phyloP scores from a whole-genome alignment of 2,113 vertebrate genomes.

The Prionailurus viverrinus region DNA sequence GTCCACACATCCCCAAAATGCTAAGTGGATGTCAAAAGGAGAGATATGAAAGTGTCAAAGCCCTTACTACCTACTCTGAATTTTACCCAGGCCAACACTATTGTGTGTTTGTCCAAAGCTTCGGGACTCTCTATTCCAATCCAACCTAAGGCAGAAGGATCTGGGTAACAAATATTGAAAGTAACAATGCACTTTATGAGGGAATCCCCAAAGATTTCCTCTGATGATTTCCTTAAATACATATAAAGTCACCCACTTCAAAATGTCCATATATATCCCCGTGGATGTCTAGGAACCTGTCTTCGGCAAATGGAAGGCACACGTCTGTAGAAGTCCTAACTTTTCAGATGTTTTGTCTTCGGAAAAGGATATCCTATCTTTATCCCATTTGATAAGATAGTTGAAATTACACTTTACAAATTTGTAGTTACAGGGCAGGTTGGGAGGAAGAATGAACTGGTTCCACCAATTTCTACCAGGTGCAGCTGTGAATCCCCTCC shows the following conservation, averaged over 20 bases:
- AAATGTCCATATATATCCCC: fast-evolving
- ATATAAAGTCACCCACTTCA: not conserved
- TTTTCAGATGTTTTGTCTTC: not conserved
- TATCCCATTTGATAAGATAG: not conserved
- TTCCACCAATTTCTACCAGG: fast-evolving
- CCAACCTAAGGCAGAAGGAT: not conserved
- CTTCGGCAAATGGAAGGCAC: not conserved
- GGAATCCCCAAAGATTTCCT: not conserved
- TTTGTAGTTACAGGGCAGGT: not conserved
- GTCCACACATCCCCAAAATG: not conserved
- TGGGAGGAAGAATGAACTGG: not conserved
- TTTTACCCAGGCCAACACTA: not conserved
- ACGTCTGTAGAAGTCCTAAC: fast-evolving
- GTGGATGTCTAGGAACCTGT: not conserved
- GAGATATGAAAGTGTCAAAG: not conserved
- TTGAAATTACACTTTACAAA: too few species aligned
- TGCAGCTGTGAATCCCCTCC: fast-evolving
- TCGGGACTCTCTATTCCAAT: not conserved
- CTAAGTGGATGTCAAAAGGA: not conserved
- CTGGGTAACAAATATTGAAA: not conserved
- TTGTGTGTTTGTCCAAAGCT: not conserved
- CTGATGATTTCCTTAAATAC: not conserved
- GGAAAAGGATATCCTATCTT: not conserved
- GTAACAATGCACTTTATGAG: not conserved
- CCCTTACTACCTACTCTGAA: not conserved